Base-by-base conservation (phyloP, 2,888 invertebrate species). In the Choristoneura rosaceana region DNA sequence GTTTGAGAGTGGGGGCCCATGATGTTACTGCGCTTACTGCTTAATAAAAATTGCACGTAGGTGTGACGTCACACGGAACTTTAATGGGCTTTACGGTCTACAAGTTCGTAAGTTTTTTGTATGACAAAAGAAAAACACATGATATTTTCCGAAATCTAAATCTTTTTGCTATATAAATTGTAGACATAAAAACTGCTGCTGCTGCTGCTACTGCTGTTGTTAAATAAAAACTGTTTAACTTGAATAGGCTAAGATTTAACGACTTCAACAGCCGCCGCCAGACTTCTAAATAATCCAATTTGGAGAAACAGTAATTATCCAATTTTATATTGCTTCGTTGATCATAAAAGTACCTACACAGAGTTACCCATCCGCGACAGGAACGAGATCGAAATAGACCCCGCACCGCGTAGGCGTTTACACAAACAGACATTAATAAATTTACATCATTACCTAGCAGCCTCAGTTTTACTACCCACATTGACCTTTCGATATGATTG, bases 371-470 rank as follows among this genome's bases (percentile, higher is more conserved):
- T 62, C 45, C n/a, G 45, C 62, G 25, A 33, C 34, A 8, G 59
- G 17, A 17, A 52, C 52, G 59, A 62, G 58, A 70, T 60, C 15
- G 43, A 47, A 71, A 62, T 68, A 68, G 60, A 60, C 33, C 38
- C 50, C 60, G 62, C 25, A 25, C 55, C 5, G 55, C 67, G 61
- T 69, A 50, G 68, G 73, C 10, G 71, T 64, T 33, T 67, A 17
- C 43, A 52, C 43, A 60, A 63, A 58, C 70, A 70, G 70, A 61
- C 73, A 69, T 69, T 64, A 69, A 69, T 73, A 69, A 15, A 69
- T 69, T 17, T 64, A 69, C 69, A 68, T 73, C 43, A 64, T 60
- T 55, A 52, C 41, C 55, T 66, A 68, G 38, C 63, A 62, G 71
- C 55, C 47, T 62, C 55, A n/a, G 15, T 55, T 55, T 43, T 52